Percentiles rank a stretch among this genome's conserved stretches.
Evolutionary conservation across 2,888 invertebrate species (phyloP).

Genomic region (Teleogryllus oceanicus): DNA sequence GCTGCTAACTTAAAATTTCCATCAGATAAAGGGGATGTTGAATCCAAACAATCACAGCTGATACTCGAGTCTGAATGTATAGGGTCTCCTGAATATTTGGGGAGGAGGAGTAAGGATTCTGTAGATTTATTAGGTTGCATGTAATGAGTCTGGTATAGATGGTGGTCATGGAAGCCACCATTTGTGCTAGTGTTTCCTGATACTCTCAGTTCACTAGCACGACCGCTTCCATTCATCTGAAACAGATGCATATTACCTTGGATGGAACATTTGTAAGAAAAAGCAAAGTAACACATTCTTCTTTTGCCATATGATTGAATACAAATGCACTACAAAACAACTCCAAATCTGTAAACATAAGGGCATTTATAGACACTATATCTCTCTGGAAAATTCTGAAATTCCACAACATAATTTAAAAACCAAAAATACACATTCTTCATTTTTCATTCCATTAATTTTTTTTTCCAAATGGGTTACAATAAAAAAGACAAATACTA

Average conservation of each 20-base stretch:
- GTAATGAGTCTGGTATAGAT: constrained; percentile 44
- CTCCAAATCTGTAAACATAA: too few relatives aligned
- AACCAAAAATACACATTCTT: too few relatives aligned
- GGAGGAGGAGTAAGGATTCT: constrained; percentile 69
- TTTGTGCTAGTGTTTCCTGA: constrained; percentile 25
- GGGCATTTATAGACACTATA: too few relatives aligned
- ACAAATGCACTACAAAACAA: too few relatives aligned
- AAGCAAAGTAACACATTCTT: neutral
- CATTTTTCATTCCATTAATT: too few relatives aligned
- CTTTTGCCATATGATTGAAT: neutral
- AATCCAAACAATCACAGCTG: constrained; percentile 68
- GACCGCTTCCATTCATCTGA: constrained; percentile 23
- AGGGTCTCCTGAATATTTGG: constrained; percentile 55
- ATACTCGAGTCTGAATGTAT: constrained; percentile 63
- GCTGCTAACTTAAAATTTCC: constrained; percentile 3
- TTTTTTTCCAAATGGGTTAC: too few relatives aligned
- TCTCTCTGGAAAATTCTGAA: too few relatives aligned
- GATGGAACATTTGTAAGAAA: neutral
- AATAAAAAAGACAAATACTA: too few relatives aligned
- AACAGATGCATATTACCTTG: neutral
- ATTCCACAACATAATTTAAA: too few relatives aligned
- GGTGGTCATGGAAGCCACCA: constrained; percentile 24
- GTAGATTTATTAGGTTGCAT: constrained; percentile 73
- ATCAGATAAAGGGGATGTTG: constrained; percentile 36
- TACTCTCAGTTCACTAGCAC: constrained; percentile 20